Conservation (phyloP, 1,140 invertebrate species). For the silkworm (Bombyx mori) region DNA sequence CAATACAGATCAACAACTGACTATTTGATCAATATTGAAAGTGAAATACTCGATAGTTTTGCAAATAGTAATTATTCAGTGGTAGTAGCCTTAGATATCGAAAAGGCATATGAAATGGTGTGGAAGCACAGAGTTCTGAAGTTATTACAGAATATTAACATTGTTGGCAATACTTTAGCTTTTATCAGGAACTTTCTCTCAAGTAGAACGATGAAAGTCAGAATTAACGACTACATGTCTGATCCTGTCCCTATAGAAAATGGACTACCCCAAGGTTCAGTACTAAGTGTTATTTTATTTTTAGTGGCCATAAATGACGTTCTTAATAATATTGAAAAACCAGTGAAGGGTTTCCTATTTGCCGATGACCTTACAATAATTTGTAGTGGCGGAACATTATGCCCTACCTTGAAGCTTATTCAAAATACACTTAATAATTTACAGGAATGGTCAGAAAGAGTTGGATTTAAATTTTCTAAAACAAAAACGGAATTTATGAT, state of each 20-base stretch:
- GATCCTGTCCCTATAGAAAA: constrained; percentile 13
- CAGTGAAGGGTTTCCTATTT: constrained; percentile 15
- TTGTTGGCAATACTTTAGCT: constrained; percentile 18
- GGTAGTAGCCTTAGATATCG: constrained; percentile 17
- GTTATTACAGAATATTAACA: constrained; percentile 10
- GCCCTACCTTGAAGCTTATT: constrained; percentile 10
- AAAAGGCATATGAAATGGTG: constrained; percentile 25
- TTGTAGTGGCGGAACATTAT: constrained; percentile 10
- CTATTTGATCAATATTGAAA: constrained; percentile 18
- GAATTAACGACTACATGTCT: constrained; percentile 13
- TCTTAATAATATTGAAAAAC: constrained; percentile 9
- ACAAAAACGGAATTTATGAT: constrained; percentile 10
- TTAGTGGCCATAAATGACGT: constrained; percentile 18
- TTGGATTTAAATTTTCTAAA: constrained; percentile 9
- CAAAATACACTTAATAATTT: constrained; percentile 9
- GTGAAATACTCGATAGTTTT: constrained; percentile 14
- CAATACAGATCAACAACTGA: constrained; percentile 15
- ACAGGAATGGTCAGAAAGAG: constrained; percentile 5
- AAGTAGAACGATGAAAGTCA: constrained; percentile 13
- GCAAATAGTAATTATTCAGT: constrained; percentile 16
- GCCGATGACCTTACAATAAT: constrained; percentile 14
- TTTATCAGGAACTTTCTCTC: constrained; percentile 6
- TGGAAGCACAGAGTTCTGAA: constrained; percentile 20
- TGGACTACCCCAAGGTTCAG: constrained; percentile 19
- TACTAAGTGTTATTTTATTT: constrained; percentile 20